Conservation (phyloP, 2,888 invertebrate genomes). For the Aleiodes alternator region DNA sequence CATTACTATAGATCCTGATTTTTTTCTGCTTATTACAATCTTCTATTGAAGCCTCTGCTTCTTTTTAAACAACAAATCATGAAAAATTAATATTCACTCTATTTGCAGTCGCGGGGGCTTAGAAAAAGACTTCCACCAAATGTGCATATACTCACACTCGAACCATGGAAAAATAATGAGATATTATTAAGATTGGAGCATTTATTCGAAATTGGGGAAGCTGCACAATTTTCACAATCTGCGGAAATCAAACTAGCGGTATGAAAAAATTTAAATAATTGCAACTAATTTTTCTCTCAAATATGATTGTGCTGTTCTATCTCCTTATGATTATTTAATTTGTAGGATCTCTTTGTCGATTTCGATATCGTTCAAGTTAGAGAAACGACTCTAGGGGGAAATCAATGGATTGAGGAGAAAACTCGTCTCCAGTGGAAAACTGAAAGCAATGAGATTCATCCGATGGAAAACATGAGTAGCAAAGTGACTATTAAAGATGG, state of each 20-base stretch:
- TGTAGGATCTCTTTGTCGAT: conserved; percentile 77
- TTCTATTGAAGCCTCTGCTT: no score
- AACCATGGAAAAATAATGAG: conserved; percentile 82
- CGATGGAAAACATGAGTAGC: conserved; percentile 11
- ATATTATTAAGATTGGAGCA: conserved; percentile 87
- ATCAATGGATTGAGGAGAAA: conserved; percentile 79
- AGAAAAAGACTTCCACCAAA: conserved; percentile 80
- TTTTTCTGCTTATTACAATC: no score
- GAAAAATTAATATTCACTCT: neutral
- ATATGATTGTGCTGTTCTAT: neutral
- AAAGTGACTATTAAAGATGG: conserved; percentile 50
- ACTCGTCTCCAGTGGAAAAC: conserved; percentile 77
- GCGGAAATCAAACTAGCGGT: conserved; percentile 79
- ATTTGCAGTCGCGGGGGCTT: conserved; percentile 78
- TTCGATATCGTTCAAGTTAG: conserved; percentile 78
- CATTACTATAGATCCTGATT: no score
- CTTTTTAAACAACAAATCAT: conserved; percentile 2
- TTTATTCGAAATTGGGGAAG: conserved; percentile 82
- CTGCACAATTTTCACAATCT: conserved; percentile 77
- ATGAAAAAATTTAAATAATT: conserved; percentile 34
- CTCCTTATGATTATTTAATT: neutral
- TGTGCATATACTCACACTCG: conserved; percentile 86
- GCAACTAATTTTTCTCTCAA: neutral
- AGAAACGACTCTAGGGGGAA: conserved; percentile 85
- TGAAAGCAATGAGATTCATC: conserved; percentile 47